These are phyloP conservation scores for Oncopodura yosiiana DNA, from an alignment of 1,140 invertebrate species.

Conservation along the genomic window DNA sequence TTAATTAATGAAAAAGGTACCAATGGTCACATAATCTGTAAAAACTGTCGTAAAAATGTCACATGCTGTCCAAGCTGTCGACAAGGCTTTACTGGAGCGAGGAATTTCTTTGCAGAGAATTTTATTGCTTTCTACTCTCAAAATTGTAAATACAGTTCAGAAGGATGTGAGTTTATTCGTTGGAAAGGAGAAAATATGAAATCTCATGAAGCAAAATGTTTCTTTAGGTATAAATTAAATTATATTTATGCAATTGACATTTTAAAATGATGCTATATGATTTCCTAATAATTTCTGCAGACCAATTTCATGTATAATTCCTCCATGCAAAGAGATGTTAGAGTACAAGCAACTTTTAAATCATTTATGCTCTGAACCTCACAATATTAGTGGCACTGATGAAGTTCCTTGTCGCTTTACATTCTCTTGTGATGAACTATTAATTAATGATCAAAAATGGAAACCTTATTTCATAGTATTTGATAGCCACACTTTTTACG, in stretches of 20 bases:
- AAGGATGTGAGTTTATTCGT: conserved; percentile 27
- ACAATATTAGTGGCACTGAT: conserved; percentile 13
- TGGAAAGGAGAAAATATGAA: conserved; percentile 31
- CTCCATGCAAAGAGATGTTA: conserved; percentile 6
- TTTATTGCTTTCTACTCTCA: conserved; percentile 26
- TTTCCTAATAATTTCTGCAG: not conserved
- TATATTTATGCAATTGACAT: not conserved
- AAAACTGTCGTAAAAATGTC: conserved; percentile 13
- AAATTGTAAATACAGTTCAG: conserved; percentile 15
- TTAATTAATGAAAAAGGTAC: not conserved
- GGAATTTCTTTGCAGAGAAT: conserved; percentile 31
- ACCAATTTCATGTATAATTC: conserved; percentile 19
- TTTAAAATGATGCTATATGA: not conserved
- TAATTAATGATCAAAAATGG: conserved; percentile 21
- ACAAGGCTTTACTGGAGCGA: conserved; percentile 13
- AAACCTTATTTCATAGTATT: conserved; percentile 23
- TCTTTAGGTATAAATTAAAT: conserved; percentile 16
- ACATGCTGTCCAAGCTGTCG: conserved; percentile 22
- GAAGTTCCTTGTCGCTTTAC: conserved; percentile 6
- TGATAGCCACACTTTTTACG: conserved; percentile 21
- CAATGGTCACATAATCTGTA: conserved; percentile 29
- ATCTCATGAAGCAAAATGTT: conserved; percentile 24
- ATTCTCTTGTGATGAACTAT: not conserved
- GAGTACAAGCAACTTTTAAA: conserved; percentile 8
- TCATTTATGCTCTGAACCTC: conserved; percentile 10